phyloP scores from a whole-genome alignment of 2,113 vertebrate genomes.

The Nothocercus nigrocapillus region DNA sequence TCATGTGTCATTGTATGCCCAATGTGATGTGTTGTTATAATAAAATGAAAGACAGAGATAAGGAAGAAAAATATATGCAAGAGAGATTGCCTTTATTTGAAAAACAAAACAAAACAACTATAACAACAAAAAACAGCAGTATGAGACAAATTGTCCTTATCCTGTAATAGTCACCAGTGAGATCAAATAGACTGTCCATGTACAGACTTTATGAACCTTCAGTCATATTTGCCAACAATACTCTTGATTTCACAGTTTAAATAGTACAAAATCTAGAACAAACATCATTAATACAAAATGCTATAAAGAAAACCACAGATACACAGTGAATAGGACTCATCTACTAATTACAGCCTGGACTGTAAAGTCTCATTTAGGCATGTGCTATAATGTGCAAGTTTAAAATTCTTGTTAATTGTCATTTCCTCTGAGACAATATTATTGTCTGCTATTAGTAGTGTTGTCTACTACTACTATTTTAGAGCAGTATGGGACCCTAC shows the following conservation, averaged over 20 bases:
- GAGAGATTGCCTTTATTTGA: neutral
- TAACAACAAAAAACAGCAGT: neutral
- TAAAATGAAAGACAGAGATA: neutral
- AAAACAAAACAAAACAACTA: neutral
- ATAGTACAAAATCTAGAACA: neutral
- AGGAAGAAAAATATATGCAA: neutral
- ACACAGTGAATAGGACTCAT: neutral
- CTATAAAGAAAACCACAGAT: neutral
- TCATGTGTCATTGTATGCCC: neutral
- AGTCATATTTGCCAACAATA: neutral
- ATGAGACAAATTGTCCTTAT: neutral
- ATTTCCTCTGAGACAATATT: neutral
- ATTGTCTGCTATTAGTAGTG: neutral
- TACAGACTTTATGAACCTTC: rapidly evolving
- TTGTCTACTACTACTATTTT: neutral
- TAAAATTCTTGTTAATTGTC: neutral
- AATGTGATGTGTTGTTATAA: neutral
- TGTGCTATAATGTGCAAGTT: neutral
- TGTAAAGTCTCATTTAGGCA: neutral
- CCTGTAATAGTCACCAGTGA: neutral
- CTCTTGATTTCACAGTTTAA: no score
- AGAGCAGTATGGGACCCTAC: rapidly evolving
- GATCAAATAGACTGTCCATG: rapidly evolving
- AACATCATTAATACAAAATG: neutral
- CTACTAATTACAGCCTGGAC: neutral